These are phyloP conservation scores for Eriocheir sinensis DNA, from an alignment of 1,140 invertebrate species.

Conservation along the genomic window DNA sequence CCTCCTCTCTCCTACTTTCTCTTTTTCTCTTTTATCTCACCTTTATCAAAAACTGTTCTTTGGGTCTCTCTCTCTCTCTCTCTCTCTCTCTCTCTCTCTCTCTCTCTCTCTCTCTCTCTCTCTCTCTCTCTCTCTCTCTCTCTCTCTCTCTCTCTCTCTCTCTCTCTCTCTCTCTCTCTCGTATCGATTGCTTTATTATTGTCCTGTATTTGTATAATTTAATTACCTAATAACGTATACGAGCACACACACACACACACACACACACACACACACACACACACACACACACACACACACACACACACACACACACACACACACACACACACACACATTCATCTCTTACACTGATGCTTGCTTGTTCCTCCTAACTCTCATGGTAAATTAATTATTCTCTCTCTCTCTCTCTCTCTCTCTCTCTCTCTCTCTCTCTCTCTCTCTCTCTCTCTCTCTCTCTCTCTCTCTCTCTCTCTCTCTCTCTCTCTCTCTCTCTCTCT, in stretches of 20 bases:
- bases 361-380: not conserved
- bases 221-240: not conserved
- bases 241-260: not conserved
- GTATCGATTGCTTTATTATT: not conserved
- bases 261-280: slow-evolving; percentile 30
- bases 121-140: slow-evolving; percentile 38
- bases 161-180: not conserved
- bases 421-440: slow-evolving; percentile 35
- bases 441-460: not conserved
- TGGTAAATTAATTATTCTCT: not conserved
- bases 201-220: not conserved
- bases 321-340: slow-evolving; percentile 39
- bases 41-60: not conserved
- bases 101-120: not conserved
- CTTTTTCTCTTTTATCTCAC: not conserved
- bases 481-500: not conserved
- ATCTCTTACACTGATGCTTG: not conserved
- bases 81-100: slow-evolving; percentile 6
- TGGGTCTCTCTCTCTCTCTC: not conserved
- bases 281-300: slow-evolving; percentile 31
- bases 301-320: slow-evolving; percentile 53
- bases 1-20: not conserved
- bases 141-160: slow-evolving; percentile 41
- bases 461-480: too few species aligned
- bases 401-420: slow-evolving; percentile 27